Evolutionary conservation across 1,140 invertebrate species (phyloP).

Genomic region (Carposina sasakii): DNA sequence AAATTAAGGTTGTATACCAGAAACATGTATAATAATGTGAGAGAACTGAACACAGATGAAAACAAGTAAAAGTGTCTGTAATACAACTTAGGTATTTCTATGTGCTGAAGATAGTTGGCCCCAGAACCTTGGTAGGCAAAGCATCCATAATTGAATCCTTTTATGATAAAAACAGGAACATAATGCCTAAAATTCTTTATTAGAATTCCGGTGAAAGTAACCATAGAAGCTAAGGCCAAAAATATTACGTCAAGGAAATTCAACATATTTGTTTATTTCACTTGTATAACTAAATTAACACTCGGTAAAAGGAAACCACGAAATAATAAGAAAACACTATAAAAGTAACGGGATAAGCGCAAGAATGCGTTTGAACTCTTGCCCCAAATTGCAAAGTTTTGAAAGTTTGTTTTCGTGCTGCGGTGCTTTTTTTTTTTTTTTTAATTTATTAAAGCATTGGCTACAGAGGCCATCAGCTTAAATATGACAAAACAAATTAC

Average conservation of each 20-base stretch:
- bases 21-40: slow-evolving; percentile 66
- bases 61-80: slow-evolving; percentile 85
- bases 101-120: slow-evolving; percentile 62
- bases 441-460: no score
- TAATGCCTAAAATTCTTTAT: slow-evolving; percentile 76
- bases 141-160: slow-evolving; percentile 80
- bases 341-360: no score
- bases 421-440: no score
- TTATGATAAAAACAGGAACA: slow-evolving; percentile 75
- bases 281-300: no score
- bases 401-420: no score
- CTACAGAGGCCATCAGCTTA: no score
- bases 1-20: slow-evolving; percentile 67
- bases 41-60: slow-evolving; percentile 71
- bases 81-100: slow-evolving; percentile 82
- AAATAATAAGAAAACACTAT: no score
- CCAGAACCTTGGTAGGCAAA: slow-evolving; percentile 72
- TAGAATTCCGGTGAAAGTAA: slow-evolving; percentile 72
- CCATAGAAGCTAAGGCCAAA: slow-evolving; percentile 62
- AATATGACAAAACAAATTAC: no score
- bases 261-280: no score
- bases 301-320: no score
- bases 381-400: no score
- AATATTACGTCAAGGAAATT: slow-evolving; percentile 75
- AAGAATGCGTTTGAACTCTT: no score